Base-by-base conservation (phyloP, 2,888 invertebrate species). In the Hololepta plana region DNA sequence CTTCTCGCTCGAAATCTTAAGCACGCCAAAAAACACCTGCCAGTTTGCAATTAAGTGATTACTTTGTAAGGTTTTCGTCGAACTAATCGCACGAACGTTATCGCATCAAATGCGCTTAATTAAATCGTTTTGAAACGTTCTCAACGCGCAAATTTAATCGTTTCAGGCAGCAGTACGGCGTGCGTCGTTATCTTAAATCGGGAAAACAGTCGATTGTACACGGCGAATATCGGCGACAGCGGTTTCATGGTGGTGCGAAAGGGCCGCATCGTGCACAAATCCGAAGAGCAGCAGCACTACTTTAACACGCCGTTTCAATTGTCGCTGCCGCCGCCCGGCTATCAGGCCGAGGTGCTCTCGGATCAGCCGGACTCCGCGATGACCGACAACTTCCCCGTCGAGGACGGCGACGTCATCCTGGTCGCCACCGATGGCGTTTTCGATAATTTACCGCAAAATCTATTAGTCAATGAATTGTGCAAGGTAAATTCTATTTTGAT, bases 261-360 rank as follows among this genome's bases (percentile, higher is more conserved):
- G 26, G 90, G 88, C n/a, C 67, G 74, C 40, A 72, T 96, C 11
- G 76, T 96, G 13, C 84, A 90, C 50, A 73, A 85, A 34, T 93
- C 93, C 3, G 82, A 84, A 44, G 96, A 96, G 52, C 96, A 96
- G 48, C 91, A 93, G 46, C 96, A 96, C 57, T 95, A 95, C 59
- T 96, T 96, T 58, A 96, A 96, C 60, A 95, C 96, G 19, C 96
- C 96, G 3, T 96, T 88, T 64, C 96, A 96, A 57, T 64, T 96
- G 36, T 85, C 93, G 24, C 60, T 95, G 41, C 87, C 93, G 17
- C 95, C 95, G 12, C 87, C 90, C 2, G 82, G 82, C 8, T 79
- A 82, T 40, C 76, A 79, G 38, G 73, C 75, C 34, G 73, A 77
- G 45, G 90, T 90, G 33, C 69, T 90, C 11, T 84, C 84, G 53